phyloP scores from a whole-genome alignment of 2,113 vertebrate species.

The Aldabrachelys gigantea region DNA sequence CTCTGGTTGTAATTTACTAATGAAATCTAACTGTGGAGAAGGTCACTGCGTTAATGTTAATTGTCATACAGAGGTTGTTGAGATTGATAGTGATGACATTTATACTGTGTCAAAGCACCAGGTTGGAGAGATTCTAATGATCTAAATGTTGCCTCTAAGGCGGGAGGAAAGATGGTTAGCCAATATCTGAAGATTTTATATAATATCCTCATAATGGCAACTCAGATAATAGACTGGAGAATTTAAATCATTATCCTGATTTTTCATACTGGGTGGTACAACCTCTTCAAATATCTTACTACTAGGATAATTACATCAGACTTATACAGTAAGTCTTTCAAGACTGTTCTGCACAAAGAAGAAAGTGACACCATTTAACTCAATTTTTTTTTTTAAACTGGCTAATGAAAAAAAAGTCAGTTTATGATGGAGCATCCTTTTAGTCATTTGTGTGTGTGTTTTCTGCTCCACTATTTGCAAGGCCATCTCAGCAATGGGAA shows the following conservation, averaged over 20 bases:
- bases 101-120: slow-evolving; percentile 28
- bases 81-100: slow-evolving; percentile 59
- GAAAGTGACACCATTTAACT: neutral
- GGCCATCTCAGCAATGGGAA: neutral
- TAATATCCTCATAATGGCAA: neutral
- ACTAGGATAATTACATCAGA: slow-evolving; percentile 13
- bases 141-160: neutral
- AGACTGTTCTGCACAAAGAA: neutral
- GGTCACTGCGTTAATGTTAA: slow-evolving; percentile 31
- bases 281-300: slow-evolving; percentile 1
- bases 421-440: neutral
- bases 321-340: rapidly evolving
- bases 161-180: neutral
- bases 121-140: neutral
- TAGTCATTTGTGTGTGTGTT: rapidly evolving
- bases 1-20: slow-evolving; percentile 29
- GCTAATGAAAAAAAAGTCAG: neutral
- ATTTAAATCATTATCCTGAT: slow-evolving; percentile 16
- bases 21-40: slow-evolving; percentile 43
- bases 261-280: neutral
- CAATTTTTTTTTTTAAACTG: neutral
- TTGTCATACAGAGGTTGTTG: slow-evolving; percentile 26
- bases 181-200: neutral
- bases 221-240: slow-evolving; percentile 13
- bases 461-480: neutral